phyloP scores from a whole-genome alignment of 2,113 vertebrate genomes.

The Daphoenositta chrysoptera region DNA sequence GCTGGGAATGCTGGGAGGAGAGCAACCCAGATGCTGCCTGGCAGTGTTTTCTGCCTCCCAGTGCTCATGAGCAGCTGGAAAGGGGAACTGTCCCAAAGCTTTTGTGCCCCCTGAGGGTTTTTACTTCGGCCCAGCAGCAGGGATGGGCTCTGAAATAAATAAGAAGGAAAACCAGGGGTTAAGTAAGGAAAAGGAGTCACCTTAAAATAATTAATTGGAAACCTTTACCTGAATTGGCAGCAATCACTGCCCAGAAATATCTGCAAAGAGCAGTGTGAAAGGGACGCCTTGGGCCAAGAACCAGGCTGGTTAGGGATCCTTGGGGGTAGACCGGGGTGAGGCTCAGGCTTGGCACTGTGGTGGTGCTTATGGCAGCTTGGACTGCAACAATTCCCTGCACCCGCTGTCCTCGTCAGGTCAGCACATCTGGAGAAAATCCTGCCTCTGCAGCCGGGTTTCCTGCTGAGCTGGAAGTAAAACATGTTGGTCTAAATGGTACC shows the following conservation, averaged over 20 bases:
- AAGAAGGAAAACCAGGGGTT: not conserved
- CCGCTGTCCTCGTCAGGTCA: not conserved
- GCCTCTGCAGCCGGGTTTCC: not conserved
- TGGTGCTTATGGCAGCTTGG: rapidly evolving
- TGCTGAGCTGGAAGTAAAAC: not conserved
- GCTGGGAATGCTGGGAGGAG: not conserved
- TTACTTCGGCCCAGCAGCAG: not conserved
- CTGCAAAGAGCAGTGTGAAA: not conserved
- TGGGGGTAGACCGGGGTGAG: not conserved
- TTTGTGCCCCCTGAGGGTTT: not conserved
- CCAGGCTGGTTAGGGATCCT: not conserved
- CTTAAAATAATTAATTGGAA: not conserved
- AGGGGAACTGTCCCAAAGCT: not conserved
- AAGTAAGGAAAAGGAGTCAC: not conserved
- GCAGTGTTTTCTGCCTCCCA: not conserved
- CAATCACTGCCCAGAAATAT: not conserved
- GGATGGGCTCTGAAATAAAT: not conserved
- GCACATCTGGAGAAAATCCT: not conserved
- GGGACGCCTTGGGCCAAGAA: not conserved
- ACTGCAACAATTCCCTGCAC: not conserved
- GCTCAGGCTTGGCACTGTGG: not conserved
- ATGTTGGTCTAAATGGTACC: not conserved
- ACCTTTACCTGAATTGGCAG: not conserved
- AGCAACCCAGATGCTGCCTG: not conserved
- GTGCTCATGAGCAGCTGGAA: not conserved